Conservation (phyloP, 2,888 invertebrate genomes). For the Amorpha juglandis region DNA sequence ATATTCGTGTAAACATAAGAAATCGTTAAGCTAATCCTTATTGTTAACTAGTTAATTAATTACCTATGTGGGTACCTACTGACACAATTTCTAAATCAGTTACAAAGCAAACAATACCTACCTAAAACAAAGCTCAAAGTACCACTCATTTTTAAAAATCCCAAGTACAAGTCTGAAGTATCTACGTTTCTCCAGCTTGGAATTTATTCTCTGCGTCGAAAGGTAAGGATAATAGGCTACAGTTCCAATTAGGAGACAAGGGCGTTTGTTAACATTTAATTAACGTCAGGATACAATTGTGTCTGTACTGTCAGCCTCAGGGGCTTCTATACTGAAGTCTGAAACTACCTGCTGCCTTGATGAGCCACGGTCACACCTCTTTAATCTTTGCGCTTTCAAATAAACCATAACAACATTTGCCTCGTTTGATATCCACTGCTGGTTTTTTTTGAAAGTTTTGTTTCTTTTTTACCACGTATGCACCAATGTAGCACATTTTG, state of each 20-base stretch:
- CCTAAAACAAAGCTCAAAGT: constrained; percentile 54
- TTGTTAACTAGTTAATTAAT: too few relatives aligned
- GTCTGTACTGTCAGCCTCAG: constrained; percentile 67
- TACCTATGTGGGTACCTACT: too few relatives aligned
- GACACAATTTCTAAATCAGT: too few relatives aligned
- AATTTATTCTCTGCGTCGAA: constrained; percentile 74
- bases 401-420: constrained; percentile 27
- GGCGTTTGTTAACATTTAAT: constrained; percentile 85
- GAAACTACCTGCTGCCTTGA: constrained; percentile 50
- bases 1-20: too few relatives aligned
- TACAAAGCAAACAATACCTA: neutral
- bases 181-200: constrained; percentile 64
- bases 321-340: constrained; percentile 64
- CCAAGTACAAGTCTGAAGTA: constrained; percentile 68
- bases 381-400: constrained; percentile 14
- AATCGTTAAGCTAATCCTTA: too few relatives aligned
- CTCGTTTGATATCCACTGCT: constrained; percentile 31
- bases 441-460: neutral
- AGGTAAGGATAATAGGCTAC: constrained; percentile 84
- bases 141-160: constrained; percentile 63
- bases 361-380: constrained; percentile 51
- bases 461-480: neutral
- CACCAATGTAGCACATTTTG: neutral
- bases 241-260: constrained; percentile 84
- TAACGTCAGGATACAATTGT: constrained; percentile 82